phyloP scores from a whole-genome alignment of 2,888 invertebrate genomes.

The Zygaena filipendulae region DNA sequence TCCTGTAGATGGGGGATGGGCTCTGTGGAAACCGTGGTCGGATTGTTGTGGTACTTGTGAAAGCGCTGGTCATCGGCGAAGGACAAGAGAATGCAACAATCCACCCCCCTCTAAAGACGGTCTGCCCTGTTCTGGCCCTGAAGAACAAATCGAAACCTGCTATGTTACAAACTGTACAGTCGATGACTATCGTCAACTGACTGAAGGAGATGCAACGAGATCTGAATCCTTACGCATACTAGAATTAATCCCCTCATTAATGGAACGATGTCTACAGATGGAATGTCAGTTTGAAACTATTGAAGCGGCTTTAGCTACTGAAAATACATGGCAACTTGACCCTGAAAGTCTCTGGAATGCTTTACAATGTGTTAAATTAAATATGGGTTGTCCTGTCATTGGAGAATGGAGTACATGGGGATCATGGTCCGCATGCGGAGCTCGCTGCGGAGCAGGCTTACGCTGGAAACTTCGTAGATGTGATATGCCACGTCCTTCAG shows the following conservation, averaged over 20 bases:
- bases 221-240: constrained; percentile 40
- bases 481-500: constrained; percentile 48
- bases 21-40: constrained; percentile 54
- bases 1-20: constrained; percentile 61
- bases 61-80: constrained; percentile 40
- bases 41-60: constrained; percentile 56
- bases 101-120: constrained; percentile 53
- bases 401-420: constrained; percentile 57
- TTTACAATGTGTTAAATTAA: constrained; percentile 58
- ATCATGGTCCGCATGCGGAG: constrained; percentile 47
- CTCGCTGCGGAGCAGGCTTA: constrained; percentile 44
- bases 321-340: constrained; percentile 49
- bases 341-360: constrained; percentile 56
- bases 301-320: constrained; percentile 34
- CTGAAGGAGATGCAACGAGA: constrained; percentile 37
- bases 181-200: constrained; percentile 39
- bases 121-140: constrained; percentile 41
- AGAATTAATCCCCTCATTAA: constrained; percentile 43
- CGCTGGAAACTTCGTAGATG: constrained; percentile 47
- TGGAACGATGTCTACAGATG: constrained; percentile 48
- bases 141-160: constrained; percentile 45
- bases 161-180: constrained; percentile 46
- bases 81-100: constrained; percentile 47
- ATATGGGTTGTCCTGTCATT: constrained; percentile 53
- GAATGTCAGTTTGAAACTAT: constrained; percentile 55